phyloP scores from a whole-genome alignment of 2,888 invertebrate genomes.

The Abrostola triplasia region DNA sequence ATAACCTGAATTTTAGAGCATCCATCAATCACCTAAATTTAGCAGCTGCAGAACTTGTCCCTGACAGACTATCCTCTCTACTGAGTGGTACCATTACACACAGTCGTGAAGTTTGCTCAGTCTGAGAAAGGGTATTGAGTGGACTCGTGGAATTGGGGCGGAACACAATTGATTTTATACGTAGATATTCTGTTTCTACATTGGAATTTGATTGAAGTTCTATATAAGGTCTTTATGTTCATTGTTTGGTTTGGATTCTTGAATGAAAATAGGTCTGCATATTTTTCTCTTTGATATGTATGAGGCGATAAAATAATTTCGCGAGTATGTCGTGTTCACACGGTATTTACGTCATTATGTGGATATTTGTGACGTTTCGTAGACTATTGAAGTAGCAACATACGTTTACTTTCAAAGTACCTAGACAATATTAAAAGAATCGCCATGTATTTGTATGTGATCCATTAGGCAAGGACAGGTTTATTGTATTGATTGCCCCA shows the following conservation, averaged over 20 bases:
- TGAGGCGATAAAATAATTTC: neutral
- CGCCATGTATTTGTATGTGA: too few relatives aligned
- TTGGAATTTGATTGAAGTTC: constrained; percentile 1
- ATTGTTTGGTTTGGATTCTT: constrained; percentile 2
- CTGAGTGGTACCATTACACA: constrained; percentile 13
- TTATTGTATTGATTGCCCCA: too few relatives aligned
- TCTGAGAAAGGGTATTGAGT: constrained; percentile 5
- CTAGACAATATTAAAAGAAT: too few relatives aligned
- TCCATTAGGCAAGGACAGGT: too few relatives aligned
- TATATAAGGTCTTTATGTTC: neutral
- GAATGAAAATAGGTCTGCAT: neutral
- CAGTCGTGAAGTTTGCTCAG: constrained; percentile 20
- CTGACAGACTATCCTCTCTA: constrained; percentile 5
- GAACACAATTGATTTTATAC: constrained; percentile 8
- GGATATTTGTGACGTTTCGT: too few relatives aligned
- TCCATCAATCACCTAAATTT: constrained; percentile 30
- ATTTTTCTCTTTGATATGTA: neutral
- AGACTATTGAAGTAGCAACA: too few relatives aligned
- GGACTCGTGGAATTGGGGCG: constrained; percentile 4
- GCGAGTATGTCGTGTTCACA: neutral
- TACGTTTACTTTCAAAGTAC: too few relatives aligned
- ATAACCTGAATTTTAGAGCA: constrained; percentile 19
- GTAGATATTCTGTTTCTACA: constrained; percentile 6
- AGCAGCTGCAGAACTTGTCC: constrained; percentile 15
- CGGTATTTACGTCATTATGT: neutral